These are phyloP conservation scores for Uropetala carovei DNA, from an alignment of 2,888 invertebrate species.

Conservation along the genomic window DNA sequence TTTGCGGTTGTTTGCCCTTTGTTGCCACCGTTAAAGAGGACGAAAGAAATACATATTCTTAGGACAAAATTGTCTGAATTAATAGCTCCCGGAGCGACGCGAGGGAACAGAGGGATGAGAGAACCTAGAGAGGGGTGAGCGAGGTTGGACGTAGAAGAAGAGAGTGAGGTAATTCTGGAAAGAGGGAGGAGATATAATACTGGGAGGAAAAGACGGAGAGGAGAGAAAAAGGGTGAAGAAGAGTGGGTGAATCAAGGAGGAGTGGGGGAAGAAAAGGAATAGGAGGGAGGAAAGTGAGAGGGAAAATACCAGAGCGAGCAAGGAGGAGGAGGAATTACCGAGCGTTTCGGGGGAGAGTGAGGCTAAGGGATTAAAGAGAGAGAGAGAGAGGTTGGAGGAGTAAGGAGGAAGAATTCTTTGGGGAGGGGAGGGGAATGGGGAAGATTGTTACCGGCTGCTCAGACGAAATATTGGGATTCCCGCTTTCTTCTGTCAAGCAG, in stretches of 20 bases:
- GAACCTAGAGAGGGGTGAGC: neutral
- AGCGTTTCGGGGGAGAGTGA: neutral
- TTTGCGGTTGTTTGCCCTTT: too few relatives aligned
- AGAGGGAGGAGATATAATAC: neutral
- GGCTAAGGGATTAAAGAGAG: neutral
- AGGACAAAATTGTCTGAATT: neutral
- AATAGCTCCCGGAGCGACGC: neutral
- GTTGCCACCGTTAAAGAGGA: neutral
- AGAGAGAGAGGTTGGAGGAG: neutral
- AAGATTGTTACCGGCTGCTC: slow-evolving; percentile 17
- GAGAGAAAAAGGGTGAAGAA: neutral
- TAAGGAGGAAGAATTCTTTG: neutral
- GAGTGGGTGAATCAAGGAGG: neutral
- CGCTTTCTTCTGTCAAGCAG: slow-evolving; percentile 12
- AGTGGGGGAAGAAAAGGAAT: neutral
- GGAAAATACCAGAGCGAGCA: neutral
- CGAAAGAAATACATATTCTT: neutral
- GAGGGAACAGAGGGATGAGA: neutral
- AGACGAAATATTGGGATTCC: slow-evolving; percentile 27
- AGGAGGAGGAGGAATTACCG: neutral
- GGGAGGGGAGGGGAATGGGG: neutral
- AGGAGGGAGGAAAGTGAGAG: neutral
- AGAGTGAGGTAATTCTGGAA: neutral
- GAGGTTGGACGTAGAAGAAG: neutral
- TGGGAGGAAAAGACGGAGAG: neutral